phyloP scores from a whole-genome alignment of 2,797 vertebrate genomes.

The Mus minutoides region DNA sequence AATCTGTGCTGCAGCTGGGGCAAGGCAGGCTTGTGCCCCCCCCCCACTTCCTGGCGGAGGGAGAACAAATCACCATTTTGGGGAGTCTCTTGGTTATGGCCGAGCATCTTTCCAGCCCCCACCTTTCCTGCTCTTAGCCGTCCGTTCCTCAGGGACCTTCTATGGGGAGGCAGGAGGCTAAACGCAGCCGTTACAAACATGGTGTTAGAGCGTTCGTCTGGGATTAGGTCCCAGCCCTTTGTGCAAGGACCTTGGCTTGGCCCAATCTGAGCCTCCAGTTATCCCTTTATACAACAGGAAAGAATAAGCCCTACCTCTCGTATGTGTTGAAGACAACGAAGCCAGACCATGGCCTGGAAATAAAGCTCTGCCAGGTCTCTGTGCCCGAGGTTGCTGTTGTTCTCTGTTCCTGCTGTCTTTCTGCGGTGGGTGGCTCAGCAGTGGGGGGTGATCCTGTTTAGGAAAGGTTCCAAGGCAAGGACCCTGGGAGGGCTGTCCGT shows the following conservation, averaged over 20 bases:
- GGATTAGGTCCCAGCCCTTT: background rate
- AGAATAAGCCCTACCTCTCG: background rate
- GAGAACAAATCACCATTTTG: constrained; percentile 69
- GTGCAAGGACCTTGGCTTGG: background rate
- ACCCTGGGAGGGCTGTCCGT: background rate
- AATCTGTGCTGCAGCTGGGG: constrained; percentile 39
- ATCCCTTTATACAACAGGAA: constrained; percentile 24
- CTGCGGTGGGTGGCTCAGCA: background rate
- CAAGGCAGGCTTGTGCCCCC: background rate
- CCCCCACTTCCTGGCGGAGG: background rate
- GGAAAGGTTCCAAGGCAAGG: background rate
- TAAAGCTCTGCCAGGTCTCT: background rate
- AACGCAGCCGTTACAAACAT: background rate
- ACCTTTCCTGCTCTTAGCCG: background rate
- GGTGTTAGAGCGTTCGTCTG: background rate
- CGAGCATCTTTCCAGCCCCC: background rate
- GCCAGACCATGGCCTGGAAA: background rate
- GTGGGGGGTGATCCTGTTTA: background rate
- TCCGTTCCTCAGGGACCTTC: background rate
- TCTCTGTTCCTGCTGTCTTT: background rate
- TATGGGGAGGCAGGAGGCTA: background rate
- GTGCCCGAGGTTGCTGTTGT: background rate
- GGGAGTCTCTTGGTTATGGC: constrained; percentile 43
- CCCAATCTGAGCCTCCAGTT: constrained; percentile 32
- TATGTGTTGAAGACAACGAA: background rate